Percentiles rank a stretch among this genome's conserved stretches.
phyloP scores from a whole-genome alignment of 2,797 vertebrate genomes.

The Semotilus atromaculatus region DNA sequence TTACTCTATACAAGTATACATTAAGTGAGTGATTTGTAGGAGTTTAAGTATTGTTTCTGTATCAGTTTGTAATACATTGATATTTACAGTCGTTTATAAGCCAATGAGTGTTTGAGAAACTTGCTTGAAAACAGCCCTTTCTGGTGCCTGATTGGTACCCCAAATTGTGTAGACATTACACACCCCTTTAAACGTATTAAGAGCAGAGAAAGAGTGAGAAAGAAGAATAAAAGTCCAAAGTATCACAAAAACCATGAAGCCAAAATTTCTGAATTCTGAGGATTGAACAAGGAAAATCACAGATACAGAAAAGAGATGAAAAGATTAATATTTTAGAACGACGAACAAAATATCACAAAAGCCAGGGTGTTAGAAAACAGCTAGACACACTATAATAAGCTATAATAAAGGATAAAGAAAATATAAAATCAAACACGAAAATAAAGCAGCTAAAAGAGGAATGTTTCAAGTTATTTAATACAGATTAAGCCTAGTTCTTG shows the following conservation, averaged over 20 bases:
- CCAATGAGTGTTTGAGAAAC: not conserved
- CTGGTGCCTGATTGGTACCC: not conserved
- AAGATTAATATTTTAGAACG: constrained; percentile 10
- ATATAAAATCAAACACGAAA: not conserved
- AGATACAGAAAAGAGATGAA: not conserved
- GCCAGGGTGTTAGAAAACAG: not conserved
- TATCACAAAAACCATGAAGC: constrained; percentile 1
- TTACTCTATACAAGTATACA: not conserved
- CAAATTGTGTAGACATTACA: not conserved
- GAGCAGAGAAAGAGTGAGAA: not conserved
- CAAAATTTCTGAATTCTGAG: not conserved
- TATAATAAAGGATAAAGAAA: not conserved
- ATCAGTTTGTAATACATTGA: not conserved
- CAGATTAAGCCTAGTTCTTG: not conserved
- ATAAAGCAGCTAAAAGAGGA: not conserved
- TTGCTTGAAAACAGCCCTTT: not conserved
- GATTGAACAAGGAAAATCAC: constrained; percentile 14
- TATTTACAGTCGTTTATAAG: not conserved
- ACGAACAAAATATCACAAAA: constrained; percentile 6
- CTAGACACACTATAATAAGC: not conserved
- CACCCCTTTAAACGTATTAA: not conserved
- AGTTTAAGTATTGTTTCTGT: not conserved
- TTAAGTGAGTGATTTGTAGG: no score
- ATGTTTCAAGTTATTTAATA: not conserved
- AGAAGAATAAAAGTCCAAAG: not conserved